phyloP scores from a whole-genome alignment of 1,140 invertebrate genomes.

The Temnothorax longispinosus region DNA sequence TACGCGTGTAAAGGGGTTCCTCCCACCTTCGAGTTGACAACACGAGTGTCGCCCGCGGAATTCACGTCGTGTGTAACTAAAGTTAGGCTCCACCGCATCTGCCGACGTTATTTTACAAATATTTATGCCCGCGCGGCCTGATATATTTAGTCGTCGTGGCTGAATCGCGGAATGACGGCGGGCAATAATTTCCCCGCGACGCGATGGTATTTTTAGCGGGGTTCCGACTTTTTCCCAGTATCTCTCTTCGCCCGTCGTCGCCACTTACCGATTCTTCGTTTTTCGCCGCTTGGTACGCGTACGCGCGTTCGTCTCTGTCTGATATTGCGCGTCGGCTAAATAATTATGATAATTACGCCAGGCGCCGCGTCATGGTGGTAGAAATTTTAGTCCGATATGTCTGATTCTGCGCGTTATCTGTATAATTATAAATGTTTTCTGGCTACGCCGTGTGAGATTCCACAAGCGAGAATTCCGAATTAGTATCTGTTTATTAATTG shows the following conservation, averaged over 20 bases:
- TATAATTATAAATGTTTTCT: constrained; percentile 34
- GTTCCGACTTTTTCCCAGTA: constrained; percentile 16
- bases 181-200: constrained; percentile 60
- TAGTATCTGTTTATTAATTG: constrained; percentile 14
- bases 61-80: constrained; percentile 57
- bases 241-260: constrained; percentile 1
- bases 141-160: constrained; percentile 70
- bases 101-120: constrained; percentile 74
- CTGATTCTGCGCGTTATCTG: constrained; percentile 25
- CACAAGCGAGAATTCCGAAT: not conserved
- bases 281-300: not conserved
- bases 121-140: constrained; percentile 67
- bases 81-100: constrained; percentile 68
- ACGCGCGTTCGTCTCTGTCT: not conserved
- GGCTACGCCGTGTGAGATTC: not conserved
- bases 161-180: constrained; percentile 44
- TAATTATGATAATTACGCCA: constrained; percentile 53
- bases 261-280: constrained; percentile 43
- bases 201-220: constrained; percentile 40
- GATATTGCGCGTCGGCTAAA: constrained; percentile 34
- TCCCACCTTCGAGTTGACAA: not conserved
- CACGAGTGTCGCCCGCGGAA: constrained; percentile 20
- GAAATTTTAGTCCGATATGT: constrained; percentile 22
- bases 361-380: not conserved
- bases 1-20: not conserved